Percentiles rank a stretch among this genome's conserved stretches.
phyloP scores from a whole-genome alignment of 2,888 invertebrate species.

The Drosophila conformis region DNA sequence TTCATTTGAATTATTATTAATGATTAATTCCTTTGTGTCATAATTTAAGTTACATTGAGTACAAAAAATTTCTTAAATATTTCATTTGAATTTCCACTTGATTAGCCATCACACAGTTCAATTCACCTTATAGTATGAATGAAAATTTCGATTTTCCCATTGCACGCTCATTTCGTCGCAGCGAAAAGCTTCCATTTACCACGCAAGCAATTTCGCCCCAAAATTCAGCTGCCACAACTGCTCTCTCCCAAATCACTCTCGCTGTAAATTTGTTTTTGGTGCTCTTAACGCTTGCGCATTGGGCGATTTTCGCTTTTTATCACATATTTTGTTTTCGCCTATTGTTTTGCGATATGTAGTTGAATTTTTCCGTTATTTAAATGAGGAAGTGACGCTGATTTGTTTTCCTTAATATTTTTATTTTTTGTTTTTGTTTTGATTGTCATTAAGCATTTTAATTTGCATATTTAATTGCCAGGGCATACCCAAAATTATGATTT shows the following conservation, averaged over 20 bases:
- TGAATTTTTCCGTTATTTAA: conserved; percentile 79
- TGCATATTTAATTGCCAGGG: conserved; percentile 73
- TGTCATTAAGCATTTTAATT: conserved; percentile 44
- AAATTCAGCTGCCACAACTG: conserved; percentile 14
- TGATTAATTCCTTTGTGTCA: background rate
- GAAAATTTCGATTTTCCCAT: conserved; percentile 77
- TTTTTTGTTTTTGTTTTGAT: conserved; percentile 15
- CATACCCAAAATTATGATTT: conserved; percentile 35
- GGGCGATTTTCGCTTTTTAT: conserved; percentile 71
- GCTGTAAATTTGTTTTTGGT: background rate
- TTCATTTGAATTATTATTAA: background rate
- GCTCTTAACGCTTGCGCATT: conserved; percentile 68
- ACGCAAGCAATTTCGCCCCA: conserved; percentile 34
- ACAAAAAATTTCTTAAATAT: background rate
- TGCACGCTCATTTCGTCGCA: conserved; percentile 64
- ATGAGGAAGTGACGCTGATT: conserved; percentile 77
- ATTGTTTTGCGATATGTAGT: conserved; percentile 68
- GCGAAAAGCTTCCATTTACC: conserved; percentile 60
- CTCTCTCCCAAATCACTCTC: background rate
- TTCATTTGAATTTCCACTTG: background rate
- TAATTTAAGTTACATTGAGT: background rate
- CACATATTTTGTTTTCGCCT: conserved; percentile 59
- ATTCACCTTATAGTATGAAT: conserved; percentile 76
- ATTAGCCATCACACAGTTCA: conserved; percentile 52
- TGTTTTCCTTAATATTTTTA: conserved; percentile 9